Percentiles rank a stretch among this genome's conserved stretches.
These are phyloP conservation scores for Pristionchus maxplancki DNA, from an alignment of 2,888 invertebrate species.

Conservation along the genomic window DNA sequence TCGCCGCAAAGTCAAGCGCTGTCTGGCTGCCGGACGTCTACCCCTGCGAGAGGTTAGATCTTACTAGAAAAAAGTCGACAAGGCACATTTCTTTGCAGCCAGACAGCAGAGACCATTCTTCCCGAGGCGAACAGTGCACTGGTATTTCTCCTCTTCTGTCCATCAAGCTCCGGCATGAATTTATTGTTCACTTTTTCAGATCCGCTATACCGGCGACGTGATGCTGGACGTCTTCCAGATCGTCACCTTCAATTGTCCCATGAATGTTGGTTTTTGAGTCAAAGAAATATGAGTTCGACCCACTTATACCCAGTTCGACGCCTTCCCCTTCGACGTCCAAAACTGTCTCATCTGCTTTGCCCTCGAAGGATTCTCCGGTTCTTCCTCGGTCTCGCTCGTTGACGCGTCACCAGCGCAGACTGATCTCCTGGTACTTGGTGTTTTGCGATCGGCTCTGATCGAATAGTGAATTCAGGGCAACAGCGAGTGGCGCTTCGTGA, in stretches of 20 bases:
- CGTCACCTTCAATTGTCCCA: background rate
- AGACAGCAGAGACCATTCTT: background rate
- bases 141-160: background rate
- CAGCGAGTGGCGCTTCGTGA: background rate
- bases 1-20: background rate
- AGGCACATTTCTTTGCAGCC: background rate
- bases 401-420: background rate
- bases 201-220: background rate
- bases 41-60: background rate
- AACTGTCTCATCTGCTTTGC: background rate
- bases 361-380: background rate
- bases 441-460: background rate
- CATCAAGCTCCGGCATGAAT: background rate
- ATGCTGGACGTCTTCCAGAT: background rate
- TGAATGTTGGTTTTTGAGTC: background rate
- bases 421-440: background rate
- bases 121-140: background rate
- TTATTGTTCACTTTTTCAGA: background rate
- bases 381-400: background rate
- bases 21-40: background rate
- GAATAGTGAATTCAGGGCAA: background rate
- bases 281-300: background rate
- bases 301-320: slow-evolving; percentile 36
- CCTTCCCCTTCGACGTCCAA: background rate
- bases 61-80: background rate